Conservation (phyloP, 2,113 vertebrate genomes). For the Martes martes region DNA sequence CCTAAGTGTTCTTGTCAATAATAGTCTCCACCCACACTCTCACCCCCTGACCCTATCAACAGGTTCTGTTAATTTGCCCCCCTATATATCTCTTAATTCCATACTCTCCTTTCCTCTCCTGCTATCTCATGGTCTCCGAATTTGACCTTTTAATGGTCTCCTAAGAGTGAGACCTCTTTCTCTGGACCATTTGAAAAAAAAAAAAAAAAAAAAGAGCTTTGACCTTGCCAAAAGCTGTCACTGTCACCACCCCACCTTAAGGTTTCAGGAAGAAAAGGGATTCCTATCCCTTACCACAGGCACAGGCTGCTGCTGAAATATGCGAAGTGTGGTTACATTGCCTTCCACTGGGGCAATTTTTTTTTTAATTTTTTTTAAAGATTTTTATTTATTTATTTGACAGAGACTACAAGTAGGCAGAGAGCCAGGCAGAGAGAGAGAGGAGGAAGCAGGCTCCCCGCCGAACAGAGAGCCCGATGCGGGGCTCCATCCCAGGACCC, state of each 20-base stretch:
- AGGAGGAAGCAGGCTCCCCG: no score
- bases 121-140: neutral
- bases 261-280: neutral
- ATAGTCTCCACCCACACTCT: neutral
- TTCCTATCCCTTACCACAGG: neutral
- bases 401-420: no score
- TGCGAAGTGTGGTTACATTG: accelerated
- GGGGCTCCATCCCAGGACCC: no score
- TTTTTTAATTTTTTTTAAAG: no score
- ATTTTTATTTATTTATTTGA: no score
- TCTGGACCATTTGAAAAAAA: neutral
- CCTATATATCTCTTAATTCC: accelerated
- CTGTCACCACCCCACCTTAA: neutral
- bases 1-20: accelerated
- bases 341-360: neutral
- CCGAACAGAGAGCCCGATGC: no score
- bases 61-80: neutral
- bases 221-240: neutral
- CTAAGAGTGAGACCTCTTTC: neutral
- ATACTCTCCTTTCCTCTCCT: neutral
- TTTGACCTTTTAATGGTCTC: neutral
- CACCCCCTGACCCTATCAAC: neutral
- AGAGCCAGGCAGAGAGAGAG: no score
- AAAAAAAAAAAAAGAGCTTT: neutral
- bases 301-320: neutral